Evolutionary conservation across 2,888 invertebrate genomes (phyloP).

Genomic region (Dexiosoma caninum): DNA sequence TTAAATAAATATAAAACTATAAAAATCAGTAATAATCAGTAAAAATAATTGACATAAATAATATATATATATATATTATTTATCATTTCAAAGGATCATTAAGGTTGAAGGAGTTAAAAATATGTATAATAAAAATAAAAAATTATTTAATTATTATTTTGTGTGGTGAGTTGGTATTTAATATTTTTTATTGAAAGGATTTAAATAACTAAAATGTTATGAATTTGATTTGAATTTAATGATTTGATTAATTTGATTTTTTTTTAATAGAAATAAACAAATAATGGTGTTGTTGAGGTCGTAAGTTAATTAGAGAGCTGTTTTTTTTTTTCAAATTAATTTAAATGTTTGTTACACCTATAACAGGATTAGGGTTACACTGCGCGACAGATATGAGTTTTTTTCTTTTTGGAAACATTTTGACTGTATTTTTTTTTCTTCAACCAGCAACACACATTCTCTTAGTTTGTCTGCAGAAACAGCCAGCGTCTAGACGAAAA

Average conservation of each 20-base stretch:
- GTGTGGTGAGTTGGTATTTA: conserved; percentile 76
- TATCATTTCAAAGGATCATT: conserved; percentile 14
- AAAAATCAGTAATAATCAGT: conserved; percentile 45
- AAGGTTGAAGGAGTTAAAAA: conserved; percentile 34
- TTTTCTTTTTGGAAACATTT: no score
- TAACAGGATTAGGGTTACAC: not conserved
- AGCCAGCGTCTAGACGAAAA: no score
- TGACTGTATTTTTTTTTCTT: no score
- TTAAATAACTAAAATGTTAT: conserved; percentile 65
- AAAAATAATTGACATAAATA: conserved; percentile 24
- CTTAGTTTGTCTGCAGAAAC: no score
- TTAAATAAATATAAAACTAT: conserved; percentile 22
- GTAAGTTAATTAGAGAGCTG: conserved; percentile 12
- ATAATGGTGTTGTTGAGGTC: conserved; percentile 17
- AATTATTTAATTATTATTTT: conserved; percentile 70
- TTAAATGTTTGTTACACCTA: conserved; percentile 20
- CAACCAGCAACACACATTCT: no score
- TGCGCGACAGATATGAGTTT: no score
- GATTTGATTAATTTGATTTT: conserved; percentile 1
- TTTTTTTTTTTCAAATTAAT: conserved; percentile 2
- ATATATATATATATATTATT: conserved; percentile 32
- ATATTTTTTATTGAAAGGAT: conserved; percentile 61
- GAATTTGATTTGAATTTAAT: conserved; percentile 48
- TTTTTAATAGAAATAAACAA: conserved; percentile 14
- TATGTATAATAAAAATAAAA: not conserved